These are phyloP conservation scores for Dromaius novaehollandiae DNA, from an alignment of 2,113 vertebrate genomes.

Conservation along the genomic window DNA sequence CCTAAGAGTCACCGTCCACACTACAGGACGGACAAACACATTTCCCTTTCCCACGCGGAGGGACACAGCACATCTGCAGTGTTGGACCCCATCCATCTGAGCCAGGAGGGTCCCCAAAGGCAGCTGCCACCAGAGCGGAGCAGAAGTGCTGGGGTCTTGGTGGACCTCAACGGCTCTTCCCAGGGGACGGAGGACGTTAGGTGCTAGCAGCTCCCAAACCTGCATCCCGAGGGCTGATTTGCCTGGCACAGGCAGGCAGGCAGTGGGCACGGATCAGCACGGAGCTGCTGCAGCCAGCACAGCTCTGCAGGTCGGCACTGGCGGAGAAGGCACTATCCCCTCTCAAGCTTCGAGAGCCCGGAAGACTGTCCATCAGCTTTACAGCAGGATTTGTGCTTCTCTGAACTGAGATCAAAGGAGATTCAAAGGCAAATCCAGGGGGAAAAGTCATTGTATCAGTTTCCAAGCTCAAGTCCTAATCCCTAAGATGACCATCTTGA, in stretches of 20 bases:
- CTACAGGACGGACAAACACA: too few species aligned
- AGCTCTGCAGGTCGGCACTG: not conserved
- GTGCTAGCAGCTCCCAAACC: too few species aligned
- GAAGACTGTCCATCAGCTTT: not conserved
- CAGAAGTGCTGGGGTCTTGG: too few species aligned
- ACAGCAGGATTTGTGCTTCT: not conserved
- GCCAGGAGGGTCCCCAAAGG: too few species aligned
- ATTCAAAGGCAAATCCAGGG: not conserved
- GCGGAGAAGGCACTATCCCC: not conserved
- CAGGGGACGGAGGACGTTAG: too few species aligned
- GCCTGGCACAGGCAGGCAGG: rapidly evolving
- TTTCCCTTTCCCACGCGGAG: too few species aligned
- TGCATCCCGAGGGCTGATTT: not conserved
- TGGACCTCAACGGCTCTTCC: too few species aligned
- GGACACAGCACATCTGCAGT: too few species aligned
- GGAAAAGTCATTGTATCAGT: not conserved
- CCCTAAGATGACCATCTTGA: not conserved
- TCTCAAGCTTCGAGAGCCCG: not conserved
- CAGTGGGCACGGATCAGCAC: rapidly evolving
- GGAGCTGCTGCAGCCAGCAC: not conserved
- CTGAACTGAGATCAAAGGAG: conserved; percentile 24
- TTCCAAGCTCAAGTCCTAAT: conserved; percentile 20
- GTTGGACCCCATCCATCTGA: too few species aligned
- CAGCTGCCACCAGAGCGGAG: too few species aligned
- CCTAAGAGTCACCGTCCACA: too few species aligned